Percentiles rank a stretch among this genome's conserved stretches.
Evolutionary conservation across 2,113 vertebrate genomes (phyloP).

Genomic region (Zosterops hypoxanthus): DNA sequence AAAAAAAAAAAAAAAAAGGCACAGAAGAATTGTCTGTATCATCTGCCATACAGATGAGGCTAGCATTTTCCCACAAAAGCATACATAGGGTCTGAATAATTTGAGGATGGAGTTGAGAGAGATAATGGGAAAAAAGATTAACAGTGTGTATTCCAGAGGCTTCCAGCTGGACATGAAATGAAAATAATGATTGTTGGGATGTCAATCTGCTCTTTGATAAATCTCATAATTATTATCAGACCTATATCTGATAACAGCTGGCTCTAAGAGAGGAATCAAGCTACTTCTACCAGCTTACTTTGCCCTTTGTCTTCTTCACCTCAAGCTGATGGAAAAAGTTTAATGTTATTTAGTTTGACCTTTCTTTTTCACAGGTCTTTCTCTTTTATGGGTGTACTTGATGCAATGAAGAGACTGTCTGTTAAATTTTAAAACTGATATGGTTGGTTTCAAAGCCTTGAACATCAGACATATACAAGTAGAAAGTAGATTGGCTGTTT

Average conservation of each 20-base stretch:
- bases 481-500: not conserved
- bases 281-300: not conserved
- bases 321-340: not conserved
- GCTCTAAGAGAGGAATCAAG: not conserved
- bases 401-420: not conserved
- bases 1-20: not conserved
- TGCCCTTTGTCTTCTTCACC: not conserved
- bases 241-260: not conserved
- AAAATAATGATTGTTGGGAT: conserved; percentile 49
- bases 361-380: not conserved
- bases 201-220: conserved; percentile 53
- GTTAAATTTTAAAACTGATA: not conserved
- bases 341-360: not conserved
- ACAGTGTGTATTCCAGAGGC: conserved; percentile 35
- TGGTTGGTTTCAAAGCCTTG: not conserved
- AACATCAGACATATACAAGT: not conserved
- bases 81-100: conserved; percentile 5
- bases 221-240: conserved; percentile 48
- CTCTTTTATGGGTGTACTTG: not conserved
- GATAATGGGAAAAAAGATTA: conserved; percentile 37
- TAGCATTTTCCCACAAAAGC: conserved; percentile 47
- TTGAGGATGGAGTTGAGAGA: conserved; percentile 16
- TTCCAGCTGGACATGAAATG: conserved; percentile 44
- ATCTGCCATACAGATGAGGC: conserved; percentile 59
- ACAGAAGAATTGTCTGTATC: conserved; percentile 9